Conservation (phyloP, 2,888 invertebrate genomes). For the Bursaphelenchus okinawaensis region DNA sequence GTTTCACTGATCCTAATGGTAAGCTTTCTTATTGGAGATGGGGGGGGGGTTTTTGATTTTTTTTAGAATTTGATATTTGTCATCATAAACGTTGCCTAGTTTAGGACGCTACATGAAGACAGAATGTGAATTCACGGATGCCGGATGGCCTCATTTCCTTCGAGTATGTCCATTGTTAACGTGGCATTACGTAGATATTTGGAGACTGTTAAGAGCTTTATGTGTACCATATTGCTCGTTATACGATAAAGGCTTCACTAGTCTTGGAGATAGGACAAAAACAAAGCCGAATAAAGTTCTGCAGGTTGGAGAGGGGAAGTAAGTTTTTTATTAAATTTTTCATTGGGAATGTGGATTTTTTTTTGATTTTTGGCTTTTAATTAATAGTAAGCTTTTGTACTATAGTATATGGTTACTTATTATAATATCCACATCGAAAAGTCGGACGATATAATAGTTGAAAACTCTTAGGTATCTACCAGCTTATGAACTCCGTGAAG, state of each 20-base stretch:
- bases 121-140: slow-evolving; percentile 67
- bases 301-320: slow-evolving; percentile 49
- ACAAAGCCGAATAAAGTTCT: slow-evolving; percentile 75
- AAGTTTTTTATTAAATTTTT: not conserved
- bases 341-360: not conserved
- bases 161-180: slow-evolving; percentile 77
- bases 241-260: slow-evolving; percentile 85
- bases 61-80: not conserved
- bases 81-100: too few relatives aligned
- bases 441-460: too few relatives aligned
- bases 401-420: too few relatives aligned
- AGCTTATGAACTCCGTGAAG: slow-evolving; percentile 39
- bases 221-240: slow-evolving; percentile 81
- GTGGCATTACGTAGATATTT: slow-evolving; percentile 84
- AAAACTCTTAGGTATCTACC: slow-evolving; percentile 42
- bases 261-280: slow-evolving; percentile 75
- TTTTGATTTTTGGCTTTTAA: not conserved
- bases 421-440: too few relatives aligned
- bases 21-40: not conserved
- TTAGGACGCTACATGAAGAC: slow-evolving; percentile 30
- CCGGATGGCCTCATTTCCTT: slow-evolving; percentile 81
- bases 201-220: slow-evolving; percentile 76
- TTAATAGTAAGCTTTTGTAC: too few relatives aligned
- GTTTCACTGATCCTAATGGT: slow-evolving; percentile 69
- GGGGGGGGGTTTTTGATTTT: not conserved